Evolutionary conservation across 2,888 invertebrate genomes (phyloP), one percentile per base, ranked within the genome.

Genomic region (Andrena chrysosceles): DNA sequence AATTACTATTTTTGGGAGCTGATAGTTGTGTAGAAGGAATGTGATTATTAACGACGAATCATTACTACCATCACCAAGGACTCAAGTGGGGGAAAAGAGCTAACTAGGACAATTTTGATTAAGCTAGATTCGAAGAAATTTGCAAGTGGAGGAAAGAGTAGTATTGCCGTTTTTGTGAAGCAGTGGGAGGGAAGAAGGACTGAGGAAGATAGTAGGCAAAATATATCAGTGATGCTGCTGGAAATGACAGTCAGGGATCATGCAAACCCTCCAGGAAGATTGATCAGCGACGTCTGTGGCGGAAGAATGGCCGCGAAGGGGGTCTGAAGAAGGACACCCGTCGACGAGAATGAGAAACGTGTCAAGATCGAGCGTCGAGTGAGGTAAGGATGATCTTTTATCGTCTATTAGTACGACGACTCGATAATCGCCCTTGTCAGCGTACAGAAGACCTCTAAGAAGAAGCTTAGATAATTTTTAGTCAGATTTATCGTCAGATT

Each of bases 381-480:
- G 26, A 83, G 87, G 87, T 85, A 81, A 85, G 78, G 35, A 76
- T 31, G 62, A 35, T 60, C 49, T 71, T 83, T 80, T 82, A 76
- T 59, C 78, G 52, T 71, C 59, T 74, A 85, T 89, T 87, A 89
- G 80, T 42, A 29, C 29, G 20, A 8, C 62, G 29, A 52, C 31
- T 81, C 59, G 85, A 68, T 85, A 80, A 88, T 81, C 49, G 42
- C 74, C 49, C 54, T 52, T 7, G 20, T 20, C 6, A 10, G 6
- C 35, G 49, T 1, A 20, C 29, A 16, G n/a, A 16, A 20, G 62
- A 62, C n/a, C n/a, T 29, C 33, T 20, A 7, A 31, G 16, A 31
- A 33, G 16, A 10, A 16, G 31, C 20, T 33, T 6, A 29, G 31
- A 26, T 16, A 26, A 29, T 31, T 31, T 5, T 0, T 29, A 31